These are phyloP conservation scores for Notamacropus eugenii DNA, from an alignment of 2,797 vertebrate genomes.

Conservation along the genomic window DNA sequence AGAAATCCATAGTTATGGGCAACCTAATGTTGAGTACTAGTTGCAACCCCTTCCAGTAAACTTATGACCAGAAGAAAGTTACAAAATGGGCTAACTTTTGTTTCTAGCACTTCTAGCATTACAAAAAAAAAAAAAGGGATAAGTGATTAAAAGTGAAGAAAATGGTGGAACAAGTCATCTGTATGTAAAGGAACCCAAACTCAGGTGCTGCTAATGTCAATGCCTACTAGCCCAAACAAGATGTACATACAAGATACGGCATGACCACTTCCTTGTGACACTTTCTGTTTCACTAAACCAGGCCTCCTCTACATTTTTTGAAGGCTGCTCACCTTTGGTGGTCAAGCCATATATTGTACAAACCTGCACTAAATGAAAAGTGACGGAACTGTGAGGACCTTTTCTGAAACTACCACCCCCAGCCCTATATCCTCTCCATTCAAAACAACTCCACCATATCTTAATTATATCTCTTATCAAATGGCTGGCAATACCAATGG, in stretches of 20 bases:
- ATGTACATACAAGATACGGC: background rate
- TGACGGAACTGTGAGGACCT: background rate
- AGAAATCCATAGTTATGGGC: background rate
- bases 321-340: too few relatives aligned
- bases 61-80: background rate
- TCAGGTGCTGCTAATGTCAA: background rate
- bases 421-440: background rate
- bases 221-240: background rate
- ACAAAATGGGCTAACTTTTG: background rate
- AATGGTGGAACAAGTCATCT: background rate
- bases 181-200: background rate
- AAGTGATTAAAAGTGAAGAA: background rate
- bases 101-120: background rate
- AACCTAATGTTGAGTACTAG: background rate
- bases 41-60: background rate
- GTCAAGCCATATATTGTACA: too few relatives aligned
- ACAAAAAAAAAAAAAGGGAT: background rate
- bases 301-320: too few relatives aligned
- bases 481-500: background rate
- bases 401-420: background rate
- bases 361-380: background rate
- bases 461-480: background rate
- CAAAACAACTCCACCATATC: background rate
- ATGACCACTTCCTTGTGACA: background rate
- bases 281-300: background rate